These are phyloP conservation scores for Percopsis omiscomaycus DNA, from an alignment of 2,797 vertebrate species.

Conservation along the genomic window DNA sequence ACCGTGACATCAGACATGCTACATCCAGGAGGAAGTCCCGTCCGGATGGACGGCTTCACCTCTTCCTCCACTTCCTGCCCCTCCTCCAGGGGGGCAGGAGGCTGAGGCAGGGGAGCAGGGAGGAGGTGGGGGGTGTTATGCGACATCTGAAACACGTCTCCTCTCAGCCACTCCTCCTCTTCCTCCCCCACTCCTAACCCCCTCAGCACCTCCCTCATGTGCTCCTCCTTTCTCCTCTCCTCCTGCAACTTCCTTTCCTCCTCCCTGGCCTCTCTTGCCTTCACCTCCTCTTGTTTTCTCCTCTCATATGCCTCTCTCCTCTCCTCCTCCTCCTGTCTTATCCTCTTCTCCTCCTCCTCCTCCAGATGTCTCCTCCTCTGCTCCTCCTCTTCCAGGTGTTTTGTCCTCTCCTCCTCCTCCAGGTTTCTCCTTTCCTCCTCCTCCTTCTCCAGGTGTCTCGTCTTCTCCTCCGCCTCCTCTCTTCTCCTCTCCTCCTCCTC, in stretches of 20 bases:
- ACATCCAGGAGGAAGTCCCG: constrained; percentile 82
- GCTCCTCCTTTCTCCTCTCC: constrained; percentile 37
- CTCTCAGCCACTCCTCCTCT: constrained; percentile 73
- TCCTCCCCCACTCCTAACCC: constrained; percentile 43
- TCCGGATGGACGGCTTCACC: constrained; percentile 31
- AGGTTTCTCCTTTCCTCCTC: constrained; percentile 24
- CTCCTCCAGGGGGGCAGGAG: constrained; percentile 47
- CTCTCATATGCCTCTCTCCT: constrained; percentile 42
- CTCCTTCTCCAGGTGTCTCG: constrained; percentile 16
- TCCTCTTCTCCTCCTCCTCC: constrained; percentile 10
- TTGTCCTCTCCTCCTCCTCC: constrained; percentile 36
- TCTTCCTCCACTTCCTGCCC: constrained; percentile 11
- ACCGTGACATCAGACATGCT: constrained; percentile 83
- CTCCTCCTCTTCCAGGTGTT: constrained; percentile 1
- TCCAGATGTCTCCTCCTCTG: constrained; percentile 37
- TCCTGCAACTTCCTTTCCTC: constrained; percentile 40
- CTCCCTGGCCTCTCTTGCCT: constrained; percentile 49
- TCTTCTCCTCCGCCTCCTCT: constrained; percentile 31
- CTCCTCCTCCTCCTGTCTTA: constrained; percentile 38
- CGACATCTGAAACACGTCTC: constrained; percentile 79
- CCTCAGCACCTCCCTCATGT: constrained; percentile 35
- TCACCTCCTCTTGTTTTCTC: constrained; percentile 22
- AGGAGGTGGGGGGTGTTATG: constrained; percentile 37
- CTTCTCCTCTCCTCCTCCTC: constrained; percentile 39
- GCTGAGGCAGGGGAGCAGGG: constrained; percentile 47